Evolutionary conservation across 2,113 vertebrate genomes (phyloP), one percentile per base, ranked within the genome.

Genomic region (Kryptolebias marmoratus): DNA sequence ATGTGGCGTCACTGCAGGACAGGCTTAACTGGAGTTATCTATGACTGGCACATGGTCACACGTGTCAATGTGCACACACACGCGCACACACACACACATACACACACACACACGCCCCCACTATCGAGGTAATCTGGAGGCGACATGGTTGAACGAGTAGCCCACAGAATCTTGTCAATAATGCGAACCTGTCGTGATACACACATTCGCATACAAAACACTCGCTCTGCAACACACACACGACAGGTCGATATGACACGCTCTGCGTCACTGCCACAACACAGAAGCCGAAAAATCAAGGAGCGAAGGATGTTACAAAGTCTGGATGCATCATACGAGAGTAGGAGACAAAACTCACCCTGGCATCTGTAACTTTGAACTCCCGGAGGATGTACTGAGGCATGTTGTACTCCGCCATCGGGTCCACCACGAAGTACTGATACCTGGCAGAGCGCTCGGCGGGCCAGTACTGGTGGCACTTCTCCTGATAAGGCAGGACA

Each of bases 401-500:
- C 97, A 98, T 98, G 93, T 97, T 98, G 91, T 98, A 98, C 65
- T 98, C 96, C 0, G 97, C 97, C 97, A 98, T 98, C 4, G 97
- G 97, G 53, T 98, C 97, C 72, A 98, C 97, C 2, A 98, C 96
- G 0, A 98, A 98, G 93, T 98, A 98, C 84, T 98, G 97, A 88
- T 98, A 98, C 58, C 96, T 94, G 55, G 96, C 96, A 0, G 96
- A 97, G 53, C 96, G 95, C 85, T 97, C 96, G 0, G 96, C 95
- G 0, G 96, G 96, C 96, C 96, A 98, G 90, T 98, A 97, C 89
- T 98, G 97, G 47, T 97, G 96, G 83, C 96, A 97, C 74, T 97
- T 97, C 48, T 97, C 96, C 96, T 97, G 89, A 3, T 64, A 47
- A 5, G 50, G 49, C 52, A 85, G 63, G 73, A 69, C 30, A 79